A percentile compares a stretch with the other conserved stretches of the same genome.
Evolutionary conservation across 2,113 vertebrate species (phyloP).

Genomic region (Tyto alba): DNA sequence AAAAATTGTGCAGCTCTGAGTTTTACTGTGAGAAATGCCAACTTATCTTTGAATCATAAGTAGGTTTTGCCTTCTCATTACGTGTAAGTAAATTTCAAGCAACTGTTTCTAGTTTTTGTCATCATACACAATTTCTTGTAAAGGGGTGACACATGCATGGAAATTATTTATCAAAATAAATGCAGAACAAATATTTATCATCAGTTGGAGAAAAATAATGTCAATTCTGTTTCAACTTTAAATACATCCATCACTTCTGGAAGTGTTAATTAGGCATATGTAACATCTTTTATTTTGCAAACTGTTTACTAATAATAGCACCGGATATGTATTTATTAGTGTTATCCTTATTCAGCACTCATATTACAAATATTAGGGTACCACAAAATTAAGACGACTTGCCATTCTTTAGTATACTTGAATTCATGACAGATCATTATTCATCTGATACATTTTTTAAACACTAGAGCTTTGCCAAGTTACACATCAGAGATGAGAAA

Average conservation of each 20-base stretch:
- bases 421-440: slow-evolving; percentile 49
- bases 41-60: neutral
- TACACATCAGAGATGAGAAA: neutral
- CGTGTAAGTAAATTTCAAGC: neutral
- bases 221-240: neutral
- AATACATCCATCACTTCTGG: neutral
- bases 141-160: neutral
- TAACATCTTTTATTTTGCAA: neutral
- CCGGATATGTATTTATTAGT: slow-evolving; percentile 21
- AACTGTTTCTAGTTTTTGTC: neutral
- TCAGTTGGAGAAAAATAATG: neutral
- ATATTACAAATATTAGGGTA: slow-evolving; percentile 28
- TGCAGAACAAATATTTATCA: neutral
- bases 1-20: neutral
- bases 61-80: neutral
- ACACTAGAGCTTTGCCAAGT: neutral
- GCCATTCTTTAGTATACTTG: neutral
- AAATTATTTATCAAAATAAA: neutral
- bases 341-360: slow-evolving; percentile 6
- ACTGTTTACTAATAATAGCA: slow-evolving; percentile 13
- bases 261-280: neutral
- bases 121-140: neutral
- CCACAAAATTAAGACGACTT: slow-evolving; percentile 49
- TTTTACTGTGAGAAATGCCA: neutral
- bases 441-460: slow-evolving; percentile 44